phyloP scores from a whole-genome alignment of 1,140 invertebrate genomes.

The Drosophila pruinosa region DNA sequence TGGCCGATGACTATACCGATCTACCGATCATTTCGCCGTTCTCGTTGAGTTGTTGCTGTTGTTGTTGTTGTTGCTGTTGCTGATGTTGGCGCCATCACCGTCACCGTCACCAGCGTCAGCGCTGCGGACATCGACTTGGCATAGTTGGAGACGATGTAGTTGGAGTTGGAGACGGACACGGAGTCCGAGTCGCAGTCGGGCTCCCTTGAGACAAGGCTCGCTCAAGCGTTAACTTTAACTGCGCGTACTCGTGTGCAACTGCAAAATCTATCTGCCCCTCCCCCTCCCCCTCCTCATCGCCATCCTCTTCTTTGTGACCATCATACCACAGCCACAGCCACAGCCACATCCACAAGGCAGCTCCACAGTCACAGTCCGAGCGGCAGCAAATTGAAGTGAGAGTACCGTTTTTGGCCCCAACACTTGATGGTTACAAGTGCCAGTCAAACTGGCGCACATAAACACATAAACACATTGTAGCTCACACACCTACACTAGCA shows the following conservation, averaged over 20 bases:
- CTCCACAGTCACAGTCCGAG: no score
- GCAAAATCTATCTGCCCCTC: not conserved
- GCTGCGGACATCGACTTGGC: constrained; percentile 9
- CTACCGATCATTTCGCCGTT: constrained; percentile 45
- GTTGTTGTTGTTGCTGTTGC: constrained; percentile 2
- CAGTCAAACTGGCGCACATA: constrained; percentile 33
- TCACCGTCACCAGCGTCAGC: not conserved
- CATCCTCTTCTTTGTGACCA: no score
- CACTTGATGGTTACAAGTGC: constrained; percentile 37
- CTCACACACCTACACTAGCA: not conserved
- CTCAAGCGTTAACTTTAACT: constrained; percentile 52
- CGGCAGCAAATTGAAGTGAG: constrained; percentile 32
- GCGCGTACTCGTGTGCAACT: constrained; percentile 46
- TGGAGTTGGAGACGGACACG: not conserved
- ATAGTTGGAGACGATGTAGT: not conserved
- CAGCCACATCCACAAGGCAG: no score
- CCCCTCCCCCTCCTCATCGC: not conserved
- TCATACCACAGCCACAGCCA: no score
- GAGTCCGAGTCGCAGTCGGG: not conserved
- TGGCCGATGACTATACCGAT: constrained; percentile 23
- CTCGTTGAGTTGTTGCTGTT: constrained; percentile 45
- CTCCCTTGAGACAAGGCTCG: constrained; percentile 44
- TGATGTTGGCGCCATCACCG: constrained; percentile 2
- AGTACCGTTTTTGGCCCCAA: constrained; percentile 39
- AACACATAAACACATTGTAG: no score